Evolutionary conservation across 2,888 invertebrate species (phyloP), one percentile per base, ranked within the genome.

Genomic region (Linnaemya tessellans): DNA sequence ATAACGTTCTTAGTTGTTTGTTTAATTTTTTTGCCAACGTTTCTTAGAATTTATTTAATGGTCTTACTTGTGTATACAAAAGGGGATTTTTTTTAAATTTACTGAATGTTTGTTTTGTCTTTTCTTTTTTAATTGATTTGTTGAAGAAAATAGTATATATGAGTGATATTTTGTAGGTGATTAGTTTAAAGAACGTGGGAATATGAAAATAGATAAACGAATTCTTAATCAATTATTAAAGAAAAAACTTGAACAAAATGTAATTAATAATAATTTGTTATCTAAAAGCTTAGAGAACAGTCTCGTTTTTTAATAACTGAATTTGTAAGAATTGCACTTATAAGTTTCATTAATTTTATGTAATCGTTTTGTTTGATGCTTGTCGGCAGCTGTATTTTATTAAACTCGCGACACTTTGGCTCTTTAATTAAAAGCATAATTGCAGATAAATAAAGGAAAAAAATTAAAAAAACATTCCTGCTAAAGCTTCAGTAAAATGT

Each of bases 181-280:
- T 58, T 10, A 41, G 35, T 56, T 54, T 25, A 38, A 80, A 65
- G 58, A 80, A 71, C 43, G 80, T 80, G 65, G 56, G 65, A 80
- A 80, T 49, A n/a, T 41, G 22, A 65, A 30, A 30, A 25, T 7
- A 5, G 11, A 7, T 30, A 49, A 10, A 49, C 2, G 7, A 15
- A 54, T 38, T 2, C 13, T 2, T 7, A 15, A 41, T 1, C 20
- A 20, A 41, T 20, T n/a, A 25, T 65, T 46, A 3, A 41, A 20
- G 11, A 41, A 22, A 22, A 35, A 11, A 38, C 7, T 60, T 1
- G 18, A 60, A 38, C 4, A 11, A 10, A 38, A 60, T 4, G 11
- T 60, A 25, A 9, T 15, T 56, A 22, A 25, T 56, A 25, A 56
- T 56, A 56, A 22, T 54, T 56, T 25, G 13, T 56, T 56, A 51